Percentiles rank a stretch among this genome's conserved stretches.
Conservation (phyloP, 2,113 vertebrate species). For the Oostethus manadensis region DNA sequence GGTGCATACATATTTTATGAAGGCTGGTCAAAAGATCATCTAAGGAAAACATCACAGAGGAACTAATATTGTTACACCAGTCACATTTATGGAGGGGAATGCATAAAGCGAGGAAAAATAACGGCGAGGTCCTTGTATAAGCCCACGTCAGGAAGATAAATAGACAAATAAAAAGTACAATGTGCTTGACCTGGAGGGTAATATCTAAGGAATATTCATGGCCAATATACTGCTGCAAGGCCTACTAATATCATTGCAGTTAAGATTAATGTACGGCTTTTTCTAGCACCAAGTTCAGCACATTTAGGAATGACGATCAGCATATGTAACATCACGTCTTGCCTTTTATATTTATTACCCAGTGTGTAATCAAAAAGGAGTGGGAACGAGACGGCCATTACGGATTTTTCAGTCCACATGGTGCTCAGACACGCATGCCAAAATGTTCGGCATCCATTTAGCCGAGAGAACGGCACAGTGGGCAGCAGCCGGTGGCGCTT, state of each 20-base stretch:
- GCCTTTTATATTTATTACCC: constrained; percentile 55
- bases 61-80: neutral
- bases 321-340: constrained; percentile 43
- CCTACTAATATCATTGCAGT: constrained; percentile 38
- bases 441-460: constrained; percentile 49
- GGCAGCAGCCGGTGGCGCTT: constrained; percentile 60
- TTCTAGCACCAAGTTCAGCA: constrained; percentile 35
- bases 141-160: constrained; percentile 34
- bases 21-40: neutral
- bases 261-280: constrained; percentile 50
- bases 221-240: constrained; percentile 23
- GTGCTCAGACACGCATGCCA: constrained; percentile 38
- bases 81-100: neutral
- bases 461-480: constrained; percentile 42
- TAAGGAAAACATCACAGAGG: neutral
- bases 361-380: constrained; percentile 39
- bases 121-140: constrained; percentile 4
- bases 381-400: constrained; percentile 35
- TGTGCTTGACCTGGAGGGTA: constrained; percentile 36
- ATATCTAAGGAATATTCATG: constrained; percentile 51
- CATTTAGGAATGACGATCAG: constrained; percentile 55
- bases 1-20: constrained; percentile 7
- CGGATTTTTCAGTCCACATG: constrained; percentile 48
- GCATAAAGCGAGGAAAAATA: neutral
- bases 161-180: constrained; percentile 32